Evolutionary conservation across 2,888 invertebrate species (phyloP).

Genomic region (Campoplex capitator): DNA sequence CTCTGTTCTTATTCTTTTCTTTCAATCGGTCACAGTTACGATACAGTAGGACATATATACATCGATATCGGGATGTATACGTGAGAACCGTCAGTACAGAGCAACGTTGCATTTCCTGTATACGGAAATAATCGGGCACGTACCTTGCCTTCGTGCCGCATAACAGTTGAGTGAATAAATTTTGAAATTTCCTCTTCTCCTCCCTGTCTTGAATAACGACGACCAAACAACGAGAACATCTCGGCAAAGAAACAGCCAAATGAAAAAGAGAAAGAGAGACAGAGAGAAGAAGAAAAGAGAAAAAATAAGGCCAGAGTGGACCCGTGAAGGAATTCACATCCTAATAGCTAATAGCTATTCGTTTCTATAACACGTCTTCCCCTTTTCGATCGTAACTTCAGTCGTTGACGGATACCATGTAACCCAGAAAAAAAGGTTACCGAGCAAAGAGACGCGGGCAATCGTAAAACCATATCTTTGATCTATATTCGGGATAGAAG

Average conservation of each 20-base stretch:
- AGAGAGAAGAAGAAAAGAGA: neutral
- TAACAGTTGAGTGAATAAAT: conserved; percentile 60
- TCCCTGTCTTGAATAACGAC: conserved; percentile 25
- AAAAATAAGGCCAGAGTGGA: conserved; percentile 19
- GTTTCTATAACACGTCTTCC: conserved; percentile 52
- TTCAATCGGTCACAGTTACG: conserved; percentile 60
- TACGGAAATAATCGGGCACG: conserved; percentile 65
- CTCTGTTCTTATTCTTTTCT: neutral
- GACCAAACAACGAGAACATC: conserved; percentile 37
- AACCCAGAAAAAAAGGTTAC: conserved; percentile 65
- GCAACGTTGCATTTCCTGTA: conserved; percentile 54
- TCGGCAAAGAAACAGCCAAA: neutral
- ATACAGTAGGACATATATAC: conserved; percentile 37
- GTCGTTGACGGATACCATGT: conserved; percentile 46
- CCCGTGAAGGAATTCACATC: conserved; percentile 52
- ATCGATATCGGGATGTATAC: conserved; percentile 61
- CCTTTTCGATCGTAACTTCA: conserved; percentile 68
- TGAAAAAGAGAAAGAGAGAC: neutral
- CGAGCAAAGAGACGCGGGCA: conserved; percentile 60
- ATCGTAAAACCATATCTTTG: conserved; percentile 83
- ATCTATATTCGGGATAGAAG: conserved; percentile 80
- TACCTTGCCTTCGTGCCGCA: conserved; percentile 48
- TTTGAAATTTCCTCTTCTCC: conserved; percentile 54
- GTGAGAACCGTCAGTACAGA: conserved; percentile 61
- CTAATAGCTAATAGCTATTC: conserved; percentile 79